Conservation (phyloP, 1,140 invertebrate species). For the Drosophila nasuta region DNA sequence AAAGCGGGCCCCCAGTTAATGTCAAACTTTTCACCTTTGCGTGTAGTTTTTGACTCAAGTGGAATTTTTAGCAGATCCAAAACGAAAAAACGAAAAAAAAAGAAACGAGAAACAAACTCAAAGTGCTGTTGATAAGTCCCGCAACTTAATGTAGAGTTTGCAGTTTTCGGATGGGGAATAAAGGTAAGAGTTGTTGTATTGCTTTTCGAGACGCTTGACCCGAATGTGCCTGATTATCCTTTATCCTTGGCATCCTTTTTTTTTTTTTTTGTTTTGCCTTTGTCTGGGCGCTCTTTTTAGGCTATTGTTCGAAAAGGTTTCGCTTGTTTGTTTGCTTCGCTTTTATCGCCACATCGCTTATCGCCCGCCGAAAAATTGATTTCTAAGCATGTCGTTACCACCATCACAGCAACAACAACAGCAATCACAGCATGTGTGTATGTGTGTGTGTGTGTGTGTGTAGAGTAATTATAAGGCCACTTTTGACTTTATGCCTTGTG, state of each 20-base stretch:
- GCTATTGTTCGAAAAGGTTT: slow-evolving; percentile 37
- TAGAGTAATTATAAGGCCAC: slow-evolving; percentile 44
- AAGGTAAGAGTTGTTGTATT: too few species aligned
- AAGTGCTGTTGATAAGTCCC: slow-evolving; percentile 3
- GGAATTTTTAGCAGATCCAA: not conserved
- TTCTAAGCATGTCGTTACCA: slow-evolving; percentile 47
- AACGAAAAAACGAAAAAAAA: not conserved
- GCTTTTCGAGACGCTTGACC: slow-evolving; percentile 12
- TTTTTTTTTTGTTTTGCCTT: slow-evolving; percentile 31
- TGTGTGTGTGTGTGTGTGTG: slow-evolving; percentile 10
- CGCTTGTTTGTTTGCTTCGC: slow-evolving; percentile 50
- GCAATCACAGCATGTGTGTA: not conserved
- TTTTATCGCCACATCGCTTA: slow-evolving; percentile 45
- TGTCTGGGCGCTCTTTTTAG: slow-evolving; percentile 51
- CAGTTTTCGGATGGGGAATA: not conserved
- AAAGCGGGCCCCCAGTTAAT: too few species aligned
- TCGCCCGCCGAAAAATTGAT: slow-evolving; percentile 67
- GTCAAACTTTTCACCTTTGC: too few species aligned
- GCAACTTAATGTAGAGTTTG: slow-evolving; percentile 13
- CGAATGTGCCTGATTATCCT: slow-evolving; percentile 24
- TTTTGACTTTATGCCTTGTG: slow-evolving; percentile 33
- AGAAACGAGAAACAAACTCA: not conserved
- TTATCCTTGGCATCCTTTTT: slow-evolving; percentile 43
- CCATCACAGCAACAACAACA: slow-evolving; percentile 2
- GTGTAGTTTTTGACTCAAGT: not conserved